phyloP scores from a whole-genome alignment of 2,888 invertebrate species.

The Operophtera brumata region DNA sequence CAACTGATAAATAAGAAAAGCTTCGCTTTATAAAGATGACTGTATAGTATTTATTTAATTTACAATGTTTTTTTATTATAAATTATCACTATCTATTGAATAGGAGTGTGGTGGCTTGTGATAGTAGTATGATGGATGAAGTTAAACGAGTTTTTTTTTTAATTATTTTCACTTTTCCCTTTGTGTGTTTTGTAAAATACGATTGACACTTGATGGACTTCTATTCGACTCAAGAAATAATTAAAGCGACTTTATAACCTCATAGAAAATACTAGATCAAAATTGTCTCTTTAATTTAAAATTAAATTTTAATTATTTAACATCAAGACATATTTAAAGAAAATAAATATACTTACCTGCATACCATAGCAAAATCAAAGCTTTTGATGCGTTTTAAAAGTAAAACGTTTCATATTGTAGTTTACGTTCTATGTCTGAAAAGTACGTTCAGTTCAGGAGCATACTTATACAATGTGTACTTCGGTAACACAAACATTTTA shows the following conservation, averaged over 20 bases:
- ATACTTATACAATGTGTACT: not conserved
- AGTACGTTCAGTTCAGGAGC: constrained; percentile 1
- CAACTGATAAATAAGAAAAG: constrained; percentile 58
- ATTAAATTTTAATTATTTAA: constrained; percentile 30
- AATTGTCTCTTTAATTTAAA: constrained; percentile 7
- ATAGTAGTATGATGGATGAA: constrained; percentile 58
- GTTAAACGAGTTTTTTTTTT: constrained; percentile 38
- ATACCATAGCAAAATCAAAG: too few relatives aligned
- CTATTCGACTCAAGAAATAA: not conserved
- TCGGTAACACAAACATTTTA: not conserved
- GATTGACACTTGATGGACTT: constrained; percentile 7
- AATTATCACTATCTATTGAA: constrained; percentile 61
- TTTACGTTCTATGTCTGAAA: constrained; percentile 8
- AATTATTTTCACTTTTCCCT: constrained; percentile 24
- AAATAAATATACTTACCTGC: not conserved
- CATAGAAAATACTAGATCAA: not conserved
- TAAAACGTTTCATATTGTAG: not conserved
- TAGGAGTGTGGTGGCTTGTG: constrained; percentile 76
- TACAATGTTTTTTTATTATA: constrained; percentile 41
- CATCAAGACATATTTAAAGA: not conserved
- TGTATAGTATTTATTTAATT: constrained; percentile 54
- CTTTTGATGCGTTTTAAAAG: not conserved
- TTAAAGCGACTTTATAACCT: not conserved
- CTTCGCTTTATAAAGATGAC: constrained; percentile 74
- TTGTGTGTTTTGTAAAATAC: constrained; percentile 5